Conservation (phyloP, 2,888 invertebrate species). For the Meandrusa payeni region DNA sequence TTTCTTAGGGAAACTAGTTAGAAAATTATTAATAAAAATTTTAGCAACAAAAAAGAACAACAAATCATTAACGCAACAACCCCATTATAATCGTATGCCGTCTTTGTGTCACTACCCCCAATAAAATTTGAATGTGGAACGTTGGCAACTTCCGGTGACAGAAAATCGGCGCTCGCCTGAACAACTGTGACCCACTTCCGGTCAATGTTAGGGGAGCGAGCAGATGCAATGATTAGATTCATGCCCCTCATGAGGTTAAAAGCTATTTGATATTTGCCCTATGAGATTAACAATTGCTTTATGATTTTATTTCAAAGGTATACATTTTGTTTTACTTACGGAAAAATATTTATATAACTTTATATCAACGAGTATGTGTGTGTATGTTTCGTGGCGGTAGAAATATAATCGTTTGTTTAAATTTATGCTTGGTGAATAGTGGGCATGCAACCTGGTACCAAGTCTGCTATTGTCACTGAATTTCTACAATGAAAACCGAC, state of each 20-base stretch:
- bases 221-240: slow-evolving; percentile 78
- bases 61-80: slow-evolving; percentile 34
- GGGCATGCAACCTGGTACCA: too few species aligned
- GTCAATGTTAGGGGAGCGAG: slow-evolving; percentile 68
- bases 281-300: slow-evolving; percentile 4
- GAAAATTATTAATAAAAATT: too few species aligned
- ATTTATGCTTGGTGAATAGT: too few species aligned
- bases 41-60: slow-evolving; percentile 20
- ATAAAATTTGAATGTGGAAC: slow-evolving; percentile 77
- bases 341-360: too few species aligned
- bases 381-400: too few species aligned
- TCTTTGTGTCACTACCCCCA: slow-evolving; percentile 66
- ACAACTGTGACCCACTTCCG: slow-evolving; percentile 77
- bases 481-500: too few species aligned
- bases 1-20: too few species aligned
- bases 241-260: slow-evolving; percentile 58
- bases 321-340: too few species aligned
- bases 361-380: too few species aligned
- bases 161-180: slow-evolving; percentile 74
- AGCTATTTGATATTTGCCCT: slow-evolving; percentile 49
- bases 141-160: slow-evolving; percentile 75
- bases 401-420: too few species aligned
- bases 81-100: slow-evolving; percentile 47
- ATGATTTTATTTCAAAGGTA: too few species aligned
- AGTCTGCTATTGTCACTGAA: too few species aligned